Evolutionary conservation across 2,797 vertebrate genomes (phyloP).

Genomic region (Psittacula derbiana): DNA sequence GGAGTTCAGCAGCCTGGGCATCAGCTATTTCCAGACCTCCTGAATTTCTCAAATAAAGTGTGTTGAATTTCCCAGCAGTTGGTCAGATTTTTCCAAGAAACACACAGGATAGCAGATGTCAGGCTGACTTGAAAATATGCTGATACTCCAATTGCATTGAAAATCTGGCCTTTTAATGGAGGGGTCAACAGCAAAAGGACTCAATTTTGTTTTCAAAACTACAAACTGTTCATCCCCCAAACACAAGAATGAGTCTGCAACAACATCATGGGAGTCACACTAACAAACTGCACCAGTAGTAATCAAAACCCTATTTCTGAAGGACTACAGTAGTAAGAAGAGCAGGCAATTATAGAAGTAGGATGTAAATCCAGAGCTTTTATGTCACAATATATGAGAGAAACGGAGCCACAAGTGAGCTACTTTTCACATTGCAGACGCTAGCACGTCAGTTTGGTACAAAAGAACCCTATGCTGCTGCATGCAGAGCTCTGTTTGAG

Average conservation of each 20-base stretch:
- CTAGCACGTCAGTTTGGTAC: not conserved
- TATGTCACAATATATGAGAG: not conserved
- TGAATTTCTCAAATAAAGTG: not conserved
- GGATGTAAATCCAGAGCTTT: not conserved
- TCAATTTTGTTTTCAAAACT: not conserved
- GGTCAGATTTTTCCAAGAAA: not conserved
- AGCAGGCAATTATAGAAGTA: not conserved
- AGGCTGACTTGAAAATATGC: not conserved
- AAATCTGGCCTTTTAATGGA: not conserved
- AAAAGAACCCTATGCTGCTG: not conserved
- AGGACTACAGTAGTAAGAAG: not conserved
- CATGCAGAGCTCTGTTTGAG: not conserved
- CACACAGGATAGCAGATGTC: not conserved
- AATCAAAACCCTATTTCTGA: not conserved
- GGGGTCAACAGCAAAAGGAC: not conserved
- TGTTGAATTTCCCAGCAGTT: not conserved
- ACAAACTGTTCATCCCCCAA: not conserved
- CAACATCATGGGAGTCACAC: not conserved
- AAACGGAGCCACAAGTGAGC: not conserved
- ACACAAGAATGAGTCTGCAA: not conserved
- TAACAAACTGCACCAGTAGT: not conserved
- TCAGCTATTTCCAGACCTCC: not conserved
- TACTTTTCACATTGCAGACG: not conserved
- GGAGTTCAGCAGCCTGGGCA: not conserved
- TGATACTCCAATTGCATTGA: not conserved